Percentiles rank a stretch among this genome's conserved stretches.
Conservation (phyloP, 1,140 invertebrate species). For the Gyrodactylus salaris region DNA sequence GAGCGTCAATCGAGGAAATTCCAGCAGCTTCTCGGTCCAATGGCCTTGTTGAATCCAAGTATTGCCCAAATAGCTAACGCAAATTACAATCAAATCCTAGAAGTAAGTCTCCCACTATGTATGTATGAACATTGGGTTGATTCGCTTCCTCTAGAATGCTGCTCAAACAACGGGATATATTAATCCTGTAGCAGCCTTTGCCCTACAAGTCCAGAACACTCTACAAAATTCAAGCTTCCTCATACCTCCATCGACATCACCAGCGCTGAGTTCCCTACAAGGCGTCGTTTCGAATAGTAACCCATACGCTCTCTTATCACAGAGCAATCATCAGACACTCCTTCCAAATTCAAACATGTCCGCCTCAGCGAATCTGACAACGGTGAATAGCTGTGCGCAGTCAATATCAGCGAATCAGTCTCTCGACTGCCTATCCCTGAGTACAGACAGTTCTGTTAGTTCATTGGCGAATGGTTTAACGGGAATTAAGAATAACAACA, state of each 20-base stretch:
- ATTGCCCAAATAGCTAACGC: not conserved
- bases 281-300: too few relatives aligned
- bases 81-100: slow-evolving; percentile 2
- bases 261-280: not conserved
- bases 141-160: too few relatives aligned
- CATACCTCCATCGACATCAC: not conserved
- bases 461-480: too few relatives aligned
- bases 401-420: not conserved
- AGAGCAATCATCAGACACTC: not conserved
- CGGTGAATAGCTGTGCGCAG: not conserved
- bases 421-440: not conserved
- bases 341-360: not conserved
- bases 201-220: slow-evolving; percentile 1
- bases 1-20: slow-evolving; percentile 86
- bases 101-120: too few relatives aligned
- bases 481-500: too few relatives aligned
- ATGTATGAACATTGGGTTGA: too few relatives aligned
- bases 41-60: not conserved
- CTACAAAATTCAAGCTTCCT: not conserved
- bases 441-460: not conserved
- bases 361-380: not conserved
- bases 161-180: not conserved
- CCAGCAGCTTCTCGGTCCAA: slow-evolving; percentile 60
- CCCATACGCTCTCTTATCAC: not conserved
- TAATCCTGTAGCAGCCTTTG: slow-evolving; percentile 6